Evolutionary conservation across 92 coral and sea anemone genomes (phyloP).

Genomic region (Blastomussa wellsi): DNA sequence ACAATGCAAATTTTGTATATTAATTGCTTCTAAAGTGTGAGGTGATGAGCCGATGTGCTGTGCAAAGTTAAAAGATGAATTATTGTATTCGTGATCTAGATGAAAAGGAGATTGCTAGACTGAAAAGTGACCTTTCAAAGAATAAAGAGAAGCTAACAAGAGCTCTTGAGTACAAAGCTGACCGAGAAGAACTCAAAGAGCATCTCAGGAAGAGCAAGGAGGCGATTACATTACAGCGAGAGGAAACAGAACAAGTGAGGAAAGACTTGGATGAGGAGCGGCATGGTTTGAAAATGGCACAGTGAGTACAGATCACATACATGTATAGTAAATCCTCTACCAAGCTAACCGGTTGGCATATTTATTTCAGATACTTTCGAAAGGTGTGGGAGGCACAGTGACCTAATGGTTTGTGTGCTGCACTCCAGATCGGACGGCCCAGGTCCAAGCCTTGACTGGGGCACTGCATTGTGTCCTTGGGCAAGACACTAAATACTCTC

Average conservation of each 20-base stretch:
- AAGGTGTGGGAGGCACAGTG: too few relatives aligned
- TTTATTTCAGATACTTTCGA: too few relatives aligned
- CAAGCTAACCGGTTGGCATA: too few relatives aligned
- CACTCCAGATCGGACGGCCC: too few relatives aligned
- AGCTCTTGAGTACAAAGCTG: conserved; percentile 77
- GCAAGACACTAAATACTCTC: too few relatives aligned
- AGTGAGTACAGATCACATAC: conserved; percentile 51
- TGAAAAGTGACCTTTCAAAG: conserved; percentile 71
- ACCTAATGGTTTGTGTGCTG: too few relatives aligned
- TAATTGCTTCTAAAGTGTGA: too few relatives aligned
- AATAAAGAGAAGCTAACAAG: conserved; percentile 66
- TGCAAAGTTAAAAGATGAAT: not conserved
- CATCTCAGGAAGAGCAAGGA: conserved; percentile 75
- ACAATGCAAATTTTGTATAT: too few relatives aligned
- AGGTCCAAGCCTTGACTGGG: too few relatives aligned
- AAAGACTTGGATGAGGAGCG: conserved; percentile 81
- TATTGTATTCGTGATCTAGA: conserved; percentile 13
- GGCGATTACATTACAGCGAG: conserved; percentile 54
- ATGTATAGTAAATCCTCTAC: too few relatives aligned
- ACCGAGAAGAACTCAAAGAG: conserved; percentile 60
- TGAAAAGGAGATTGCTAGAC: conserved; percentile 60
- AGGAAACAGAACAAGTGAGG: conserved; percentile 79
- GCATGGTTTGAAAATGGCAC: conserved; percentile 78
- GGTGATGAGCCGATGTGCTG: not conserved
- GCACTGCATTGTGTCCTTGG: too few relatives aligned